Conservation (phyloP, 2,888 invertebrate genomes). For the Hofmannophila pseudospretella region DNA sequence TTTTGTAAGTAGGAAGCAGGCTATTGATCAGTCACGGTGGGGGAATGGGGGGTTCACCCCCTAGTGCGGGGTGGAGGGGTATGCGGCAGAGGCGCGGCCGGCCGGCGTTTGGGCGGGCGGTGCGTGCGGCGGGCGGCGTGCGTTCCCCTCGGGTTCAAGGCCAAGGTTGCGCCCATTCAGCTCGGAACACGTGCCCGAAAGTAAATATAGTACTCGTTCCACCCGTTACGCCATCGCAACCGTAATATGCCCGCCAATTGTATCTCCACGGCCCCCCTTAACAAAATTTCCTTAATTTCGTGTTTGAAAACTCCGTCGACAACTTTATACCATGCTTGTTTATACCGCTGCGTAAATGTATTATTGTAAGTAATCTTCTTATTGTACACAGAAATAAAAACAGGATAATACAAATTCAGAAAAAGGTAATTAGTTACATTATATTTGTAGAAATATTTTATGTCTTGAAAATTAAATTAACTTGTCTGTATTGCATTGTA, state of each 20-base stretch:
- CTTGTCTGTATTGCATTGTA: no score
- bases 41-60: constrained; percentile 19
- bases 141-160: constrained; percentile 71
- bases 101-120: constrained; percentile 60
- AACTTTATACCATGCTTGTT: no score
- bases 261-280: constrained; percentile 10
- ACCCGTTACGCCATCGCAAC: constrained; percentile 49
- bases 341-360: no score
- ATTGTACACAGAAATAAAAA: no score
- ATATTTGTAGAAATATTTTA: no score
- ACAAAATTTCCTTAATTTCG: neutral
- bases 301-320: neutral
- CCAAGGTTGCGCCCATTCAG: constrained; percentile 71
- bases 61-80: constrained; percentile 17
- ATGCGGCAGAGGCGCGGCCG: constrained; percentile 41
- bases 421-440: no score
- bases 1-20: constrained; percentile 43
- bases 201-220: constrained; percentile 70
- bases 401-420: no score
- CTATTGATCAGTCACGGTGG: constrained; percentile 53
- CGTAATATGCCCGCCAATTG: constrained; percentile 40
- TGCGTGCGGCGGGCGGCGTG: constrained; percentile 59
- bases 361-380: no score
- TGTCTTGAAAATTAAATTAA: no score
- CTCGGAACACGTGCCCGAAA: constrained; percentile 70